A percentile compares a stretch with the other conserved stretches of the same genome.
These are phyloP conservation scores for Barnardius zonarius DNA, from an alignment of 2,113 vertebrate species.

Conservation along the genomic window DNA sequence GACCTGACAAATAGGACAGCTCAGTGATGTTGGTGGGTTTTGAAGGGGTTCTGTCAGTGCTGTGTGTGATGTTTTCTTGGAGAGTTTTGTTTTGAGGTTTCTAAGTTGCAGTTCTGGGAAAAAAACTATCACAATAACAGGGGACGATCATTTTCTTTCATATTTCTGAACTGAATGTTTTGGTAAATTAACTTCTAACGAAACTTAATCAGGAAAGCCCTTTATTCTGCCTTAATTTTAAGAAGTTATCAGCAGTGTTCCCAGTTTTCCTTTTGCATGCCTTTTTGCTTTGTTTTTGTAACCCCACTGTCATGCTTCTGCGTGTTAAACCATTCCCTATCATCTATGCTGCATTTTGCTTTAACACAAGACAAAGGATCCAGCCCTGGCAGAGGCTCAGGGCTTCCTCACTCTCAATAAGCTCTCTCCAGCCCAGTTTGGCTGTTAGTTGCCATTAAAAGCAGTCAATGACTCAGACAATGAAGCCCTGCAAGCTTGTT, in stretches of 20 bases:
- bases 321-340: neutral
- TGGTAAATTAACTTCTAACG: neutral
- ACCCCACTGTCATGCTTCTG: neutral
- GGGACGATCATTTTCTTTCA: neutral
- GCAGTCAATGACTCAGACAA: neutral
- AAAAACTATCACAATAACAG: neutral
- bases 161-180: neutral
- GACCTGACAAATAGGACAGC: neutral
- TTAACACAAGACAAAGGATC: neutral
- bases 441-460: neutral
- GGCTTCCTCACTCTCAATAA: neutral
- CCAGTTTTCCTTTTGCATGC: neutral
- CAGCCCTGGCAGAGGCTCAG: neutral
- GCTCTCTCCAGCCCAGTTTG: neutral
- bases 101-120: neutral
- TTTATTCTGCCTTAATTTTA: neutral
- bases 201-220: neutral
- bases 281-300: conserved; percentile 25
- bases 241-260: neutral
- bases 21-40: neutral
- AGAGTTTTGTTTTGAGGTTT: neutral
- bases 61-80: neutral
- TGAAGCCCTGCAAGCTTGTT: neutral
- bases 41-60: neutral
- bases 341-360: neutral